These are phyloP conservation scores for Leucoraja ocellata DNA, from an alignment of 2,797 vertebrate genomes.

Conservation along the genomic window DNA sequence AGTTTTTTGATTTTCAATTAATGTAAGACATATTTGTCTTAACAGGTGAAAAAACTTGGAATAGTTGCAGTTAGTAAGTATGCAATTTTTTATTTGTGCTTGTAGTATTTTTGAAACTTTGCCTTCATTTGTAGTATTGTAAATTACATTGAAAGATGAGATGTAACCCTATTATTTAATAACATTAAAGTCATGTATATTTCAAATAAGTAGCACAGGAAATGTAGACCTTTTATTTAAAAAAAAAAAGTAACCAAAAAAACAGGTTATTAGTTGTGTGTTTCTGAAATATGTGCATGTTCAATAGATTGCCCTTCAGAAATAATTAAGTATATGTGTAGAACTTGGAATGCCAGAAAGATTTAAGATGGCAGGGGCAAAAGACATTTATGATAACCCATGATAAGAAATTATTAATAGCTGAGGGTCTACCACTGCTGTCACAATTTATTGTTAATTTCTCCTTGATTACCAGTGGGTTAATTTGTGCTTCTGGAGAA, in stretches of 20 bases:
- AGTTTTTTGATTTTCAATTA: no score
- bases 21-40: constrained; percentile 36
- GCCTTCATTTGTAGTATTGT: background rate
- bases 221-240: background rate
- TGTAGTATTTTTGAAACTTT: constrained; percentile 43
- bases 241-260: background rate
- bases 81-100: constrained; percentile 40
- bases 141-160: background rate
- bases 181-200: background rate
- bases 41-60: constrained; percentile 81
- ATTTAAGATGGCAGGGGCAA: no score
- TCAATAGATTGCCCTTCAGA: background rate
- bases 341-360: background rate
- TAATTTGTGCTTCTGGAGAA: background rate
- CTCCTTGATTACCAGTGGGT: background rate
- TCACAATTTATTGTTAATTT: background rate
- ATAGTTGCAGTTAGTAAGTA: constrained; percentile 92
- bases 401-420: background rate
- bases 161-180: background rate
- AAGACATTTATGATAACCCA: no score
- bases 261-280: background rate
- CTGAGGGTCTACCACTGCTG: background rate
- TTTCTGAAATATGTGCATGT: background rate
- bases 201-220: background rate
- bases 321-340: background rate